Base-by-base conservation (phyloP, 2,113 vertebrate genomes). In the Oryzias curvinotus region DNA sequence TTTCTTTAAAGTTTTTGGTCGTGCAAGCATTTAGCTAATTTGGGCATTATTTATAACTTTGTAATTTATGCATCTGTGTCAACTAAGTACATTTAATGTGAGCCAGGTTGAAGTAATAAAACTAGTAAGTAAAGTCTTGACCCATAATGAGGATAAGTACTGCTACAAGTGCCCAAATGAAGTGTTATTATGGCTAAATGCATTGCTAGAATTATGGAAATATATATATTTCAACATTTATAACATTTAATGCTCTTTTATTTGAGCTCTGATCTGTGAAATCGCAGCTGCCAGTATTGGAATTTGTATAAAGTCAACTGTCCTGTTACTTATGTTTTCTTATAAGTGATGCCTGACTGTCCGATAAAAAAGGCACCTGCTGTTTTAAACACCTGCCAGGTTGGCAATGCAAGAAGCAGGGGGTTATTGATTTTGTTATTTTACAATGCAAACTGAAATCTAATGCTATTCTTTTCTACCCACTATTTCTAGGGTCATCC, bases 351-450 rank as follows among this genome's bases (percentile, higher is more conserved):
- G 43, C 28, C 42, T 57, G 53, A 56, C 30, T 49, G 15, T 23
- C 42, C 62, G 48, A 25, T n/a, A n/a, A 6, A 56, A 17, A 41
- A 79, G 61, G 12, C 15, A 26, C 62, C 59, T 19, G 66, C 28
- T 30, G 6, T n/a, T 25, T 6, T 62, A 42, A 52, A 60, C 52
- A 49, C n/a, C 57, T 51, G 17, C 23, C 10, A 14, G 26, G 21
- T 17, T 13, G n/a, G 51, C 21, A 15, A 49, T 12, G 16, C 43
- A 14, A 65, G 47, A 18, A 51, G 54, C 26, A 13, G 36, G 51
- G 36, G 42, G 44, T 57, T 42, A 80, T 49, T 57, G 53, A 69
- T 82, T 36, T 63, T 41, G 19, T 67, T 42, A 53, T 26, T 28
- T 45, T 62, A 25, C 5, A 77, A 51, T 16, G 19, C 65, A 45